A percentile compares a stretch with the other conserved stretches of the same genome.
Evolutionary conservation across 2,888 invertebrate genomes (phyloP).

Genomic region (Euzophera pinguis): DNA sequence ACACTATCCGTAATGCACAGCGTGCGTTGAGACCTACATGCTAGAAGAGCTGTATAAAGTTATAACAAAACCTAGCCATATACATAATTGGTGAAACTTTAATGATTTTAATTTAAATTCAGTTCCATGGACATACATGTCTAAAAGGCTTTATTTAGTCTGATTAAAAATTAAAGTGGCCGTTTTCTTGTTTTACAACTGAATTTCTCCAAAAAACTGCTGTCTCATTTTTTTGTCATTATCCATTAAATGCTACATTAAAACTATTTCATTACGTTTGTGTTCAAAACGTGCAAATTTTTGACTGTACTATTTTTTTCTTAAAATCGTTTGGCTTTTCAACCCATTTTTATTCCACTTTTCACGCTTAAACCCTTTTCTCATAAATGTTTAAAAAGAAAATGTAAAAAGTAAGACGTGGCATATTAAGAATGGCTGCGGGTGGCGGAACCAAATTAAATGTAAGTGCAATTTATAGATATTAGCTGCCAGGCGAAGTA

Average conservation of each 20-base stretch:
- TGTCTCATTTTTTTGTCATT: neutral
- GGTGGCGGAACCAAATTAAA: slow-evolving; percentile 4
- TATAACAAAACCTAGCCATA: too few relatives aligned
- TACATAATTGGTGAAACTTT: too few relatives aligned
- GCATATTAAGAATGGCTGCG: neutral
- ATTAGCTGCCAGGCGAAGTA: slow-evolving; percentile 1
- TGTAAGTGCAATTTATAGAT: slow-evolving; percentile 8
- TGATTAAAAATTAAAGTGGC: neutral
- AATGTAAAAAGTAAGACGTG: neutral
- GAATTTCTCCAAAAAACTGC: neutral
- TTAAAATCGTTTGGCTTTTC: too few relatives aligned
- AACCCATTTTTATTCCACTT: too few relatives aligned
- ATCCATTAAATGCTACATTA: slow-evolving; percentile 1
- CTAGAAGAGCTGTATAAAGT: too few relatives aligned
- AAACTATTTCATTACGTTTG: neutral
- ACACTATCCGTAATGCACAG: too few relatives aligned
- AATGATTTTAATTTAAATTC: too few relatives aligned
- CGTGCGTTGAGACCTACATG: too few relatives aligned
- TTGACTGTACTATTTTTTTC: too few relatives aligned
- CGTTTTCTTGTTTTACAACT: neutral
- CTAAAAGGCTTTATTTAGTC: neutral
- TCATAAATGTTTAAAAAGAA: neutral
- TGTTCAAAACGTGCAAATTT: neutral
- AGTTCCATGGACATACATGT: too few relatives aligned
- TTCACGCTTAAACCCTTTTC: neutral